A percentile compares a stretch with the other conserved stretches of the same genome.
phyloP scores from a whole-genome alignment of 1,140 invertebrate genomes.

The Dendrolimus punctatus region DNA sequence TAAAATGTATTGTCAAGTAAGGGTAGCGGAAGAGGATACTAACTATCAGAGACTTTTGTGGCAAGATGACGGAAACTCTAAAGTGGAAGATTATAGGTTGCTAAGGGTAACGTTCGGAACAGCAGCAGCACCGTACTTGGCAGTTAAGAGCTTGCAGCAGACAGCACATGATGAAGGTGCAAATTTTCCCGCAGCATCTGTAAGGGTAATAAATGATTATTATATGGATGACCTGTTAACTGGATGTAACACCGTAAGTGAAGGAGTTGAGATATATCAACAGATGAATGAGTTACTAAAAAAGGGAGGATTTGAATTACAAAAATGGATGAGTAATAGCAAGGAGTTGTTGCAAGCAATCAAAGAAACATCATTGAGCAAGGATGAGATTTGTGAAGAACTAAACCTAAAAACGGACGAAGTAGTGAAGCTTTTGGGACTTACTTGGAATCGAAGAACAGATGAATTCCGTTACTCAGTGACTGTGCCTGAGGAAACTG shows the following conservation, averaged over 20 bases:
- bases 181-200: constrained; percentile 13
- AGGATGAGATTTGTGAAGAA: background rate
- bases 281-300: constrained; percentile 10
- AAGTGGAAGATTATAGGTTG: constrained; percentile 22
- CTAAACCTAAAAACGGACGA: background rate
- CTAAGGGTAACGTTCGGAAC: constrained; percentile 33
- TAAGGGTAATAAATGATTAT: constrained; percentile 19
- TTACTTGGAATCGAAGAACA: constrained; percentile 7
- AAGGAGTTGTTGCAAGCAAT: constrained; percentile 5
- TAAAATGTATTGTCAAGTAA: constrained; percentile 47
- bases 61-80: constrained; percentile 11
- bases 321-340: constrained; percentile 24
- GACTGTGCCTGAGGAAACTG: background rate
- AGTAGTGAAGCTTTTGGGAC: constrained; percentile 8
- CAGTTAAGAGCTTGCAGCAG: constrained; percentile 25
- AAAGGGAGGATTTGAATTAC: constrained; percentile 13
- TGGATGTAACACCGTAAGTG: constrained; percentile 18
- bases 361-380: background rate
- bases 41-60: constrained; percentile 37
- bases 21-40: constrained; percentile 21
- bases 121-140: constrained; percentile 19
- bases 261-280: constrained; percentile 11
- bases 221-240: constrained; percentile 43
- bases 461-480: background rate
- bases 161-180: constrained; percentile 23